Conservation (phyloP, 2,888 invertebrate species). For the Hirtodrosophila confusa region DNA sequence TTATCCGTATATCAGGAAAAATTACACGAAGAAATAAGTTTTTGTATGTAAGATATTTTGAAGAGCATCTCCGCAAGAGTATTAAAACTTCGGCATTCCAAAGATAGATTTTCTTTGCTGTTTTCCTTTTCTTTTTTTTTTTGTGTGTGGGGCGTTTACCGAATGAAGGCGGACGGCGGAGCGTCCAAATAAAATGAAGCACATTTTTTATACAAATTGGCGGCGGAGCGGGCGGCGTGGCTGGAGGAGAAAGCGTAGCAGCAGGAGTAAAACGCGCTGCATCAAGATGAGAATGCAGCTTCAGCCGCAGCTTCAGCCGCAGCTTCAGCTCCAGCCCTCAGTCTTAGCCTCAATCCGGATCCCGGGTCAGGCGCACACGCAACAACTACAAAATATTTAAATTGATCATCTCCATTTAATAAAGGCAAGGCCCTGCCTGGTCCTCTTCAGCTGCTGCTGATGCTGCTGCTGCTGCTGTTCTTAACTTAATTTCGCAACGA, state of each 20-base stretch:
- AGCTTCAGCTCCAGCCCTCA: conserved; percentile 10
- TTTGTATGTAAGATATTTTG: too few relatives aligned
- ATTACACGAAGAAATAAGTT: too few relatives aligned
- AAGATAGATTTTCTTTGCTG: neutral
- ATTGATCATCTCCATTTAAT: conserved; percentile 84
- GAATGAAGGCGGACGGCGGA: conserved; percentile 75
- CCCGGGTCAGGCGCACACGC: conserved; percentile 48
- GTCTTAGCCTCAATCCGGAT: conserved; percentile 5
- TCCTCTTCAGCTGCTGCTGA: conserved; percentile 26
- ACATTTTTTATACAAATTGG: conserved; percentile 78
- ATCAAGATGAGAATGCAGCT: conserved; percentile 65
- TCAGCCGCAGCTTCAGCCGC: conserved; percentile 22
- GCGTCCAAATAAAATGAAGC: conserved; percentile 82
- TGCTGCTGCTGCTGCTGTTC: conserved; percentile 52
- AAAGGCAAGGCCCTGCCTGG: conserved; percentile 57
- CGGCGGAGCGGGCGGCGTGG: conserved; percentile 11
- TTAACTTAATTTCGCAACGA: conserved; percentile 82
- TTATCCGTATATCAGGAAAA: too few relatives aligned
- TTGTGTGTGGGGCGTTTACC: conserved; percentile 79
- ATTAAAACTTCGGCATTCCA: too few relatives aligned
- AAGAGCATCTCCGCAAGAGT: too few relatives aligned
- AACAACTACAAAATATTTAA: conserved; percentile 78
- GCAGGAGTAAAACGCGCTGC: conserved; percentile 40
- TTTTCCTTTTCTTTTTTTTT: conserved; percentile 25
- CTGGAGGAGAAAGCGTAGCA: conserved; percentile 6